Evolutionary conservation across 1,140 invertebrate genomes (phyloP), one percentile per base, ranked within the genome.

Genomic region (Penaeus chinensis): DNA sequence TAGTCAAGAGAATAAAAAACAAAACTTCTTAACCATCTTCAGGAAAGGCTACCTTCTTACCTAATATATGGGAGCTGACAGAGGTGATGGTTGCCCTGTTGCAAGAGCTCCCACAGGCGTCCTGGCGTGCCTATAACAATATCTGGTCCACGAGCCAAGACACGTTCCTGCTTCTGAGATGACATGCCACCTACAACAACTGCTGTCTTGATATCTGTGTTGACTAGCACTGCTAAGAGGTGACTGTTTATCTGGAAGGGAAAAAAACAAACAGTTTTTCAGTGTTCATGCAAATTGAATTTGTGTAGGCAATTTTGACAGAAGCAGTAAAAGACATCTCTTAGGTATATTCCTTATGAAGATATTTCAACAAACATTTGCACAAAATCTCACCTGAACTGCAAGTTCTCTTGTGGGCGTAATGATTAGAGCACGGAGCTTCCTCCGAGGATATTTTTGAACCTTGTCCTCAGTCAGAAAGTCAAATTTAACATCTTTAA

Each of bases 111-210:
- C 98, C 98, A 99, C 27, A 99, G 93, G 77, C 98, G 93, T 4
- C 98, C 99, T 1, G 98, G 98, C 22, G 98, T 99, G 0, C 97
- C 98, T 76, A 99, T 96, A 24, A 99, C 95, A 90, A 99, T 96
- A 91, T 99, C 97, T 0, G 99, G 98, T 69, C 94, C 93, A 8
- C 89, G 89, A 0, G 92, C 94, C 8, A 99, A 93, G 60, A 99
- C 92, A 90, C 98, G 93, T 92, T 97, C 95, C 92, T 99, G 98
- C 91, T 99, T 99, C 71, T 98, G 96, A 10, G 94, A 92, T 4
- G 97, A 95, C 94, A 99, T 95, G 27, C 98, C 98, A 20, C 98
- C 98, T 81, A 99, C 95, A 85, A 99, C 93, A 20, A 90, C 79
- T 62, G 81, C 81, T 37, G 77, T 32, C 27, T 78, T 83, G 18